Evolutionary conservation across 2,888 invertebrate species (phyloP).

Genomic region (Dasypolia templi): DNA sequence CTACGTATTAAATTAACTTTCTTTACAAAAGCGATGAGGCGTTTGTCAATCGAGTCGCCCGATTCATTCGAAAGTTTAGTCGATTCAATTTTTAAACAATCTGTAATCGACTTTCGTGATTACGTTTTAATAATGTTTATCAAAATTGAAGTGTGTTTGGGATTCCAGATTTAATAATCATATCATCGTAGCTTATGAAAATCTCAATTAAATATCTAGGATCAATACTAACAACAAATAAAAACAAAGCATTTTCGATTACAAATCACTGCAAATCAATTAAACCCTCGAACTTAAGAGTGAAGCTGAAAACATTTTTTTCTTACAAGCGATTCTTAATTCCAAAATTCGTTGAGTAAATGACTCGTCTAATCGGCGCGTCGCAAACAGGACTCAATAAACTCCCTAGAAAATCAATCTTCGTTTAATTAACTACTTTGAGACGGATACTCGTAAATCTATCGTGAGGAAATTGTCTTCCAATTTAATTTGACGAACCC

Average conservation of each 20-base stretch:
- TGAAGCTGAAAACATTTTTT: slow-evolving; percentile 23
- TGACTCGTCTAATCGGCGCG: slow-evolving; percentile 53
- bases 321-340: slow-evolving; percentile 36
- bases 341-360: slow-evolving; percentile 52
- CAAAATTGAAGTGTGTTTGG: not conserved
- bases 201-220: not conserved
- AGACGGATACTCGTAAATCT: slow-evolving; percentile 64
- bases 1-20: slow-evolving; percentile 68
- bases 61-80: too few relatives aligned
- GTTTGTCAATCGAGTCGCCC: slow-evolving; percentile 48
- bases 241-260: slow-evolving; percentile 1
- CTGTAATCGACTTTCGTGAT: slow-evolving; percentile 42
- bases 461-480: slow-evolving; percentile 56
- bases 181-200: not conserved
- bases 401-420: slow-evolving; percentile 69
- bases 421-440: slow-evolving; percentile 70
- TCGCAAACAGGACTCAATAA: slow-evolving; percentile 62
- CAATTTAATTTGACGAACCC: slow-evolving; percentile 65
- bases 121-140: slow-evolving; percentile 3
- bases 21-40: slow-evolving; percentile 60
- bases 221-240: not conserved
- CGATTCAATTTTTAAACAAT: slow-evolving; percentile 43
- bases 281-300: slow-evolving; percentile 23
- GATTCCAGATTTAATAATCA: not conserved
- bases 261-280: slow-evolving; percentile 18